A percentile compares a stretch with the other conserved stretches of the same genome.
These are phyloP conservation scores for Lepeophtheirus salmonis DNA, from an alignment of 1,140 invertebrate species.

Conservation along the genomic window DNA sequence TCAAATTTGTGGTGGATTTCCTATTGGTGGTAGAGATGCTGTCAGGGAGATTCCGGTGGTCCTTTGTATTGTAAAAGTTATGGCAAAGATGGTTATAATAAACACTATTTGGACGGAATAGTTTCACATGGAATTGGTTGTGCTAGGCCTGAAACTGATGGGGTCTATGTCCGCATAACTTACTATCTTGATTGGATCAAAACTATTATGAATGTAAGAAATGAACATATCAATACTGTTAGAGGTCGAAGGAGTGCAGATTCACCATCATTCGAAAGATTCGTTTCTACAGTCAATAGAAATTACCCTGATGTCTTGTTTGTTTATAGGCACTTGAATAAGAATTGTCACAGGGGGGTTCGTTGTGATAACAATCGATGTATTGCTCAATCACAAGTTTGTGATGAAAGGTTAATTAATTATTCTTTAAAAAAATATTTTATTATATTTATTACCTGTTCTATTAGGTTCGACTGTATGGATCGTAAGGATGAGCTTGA, in stretches of 20 bases:
- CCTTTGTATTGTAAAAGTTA: constrained; percentile 50
- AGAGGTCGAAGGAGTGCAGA: not conserved
- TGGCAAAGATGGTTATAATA: constrained; percentile 38
- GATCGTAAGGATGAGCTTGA: not conserved
- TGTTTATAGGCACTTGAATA: not conserved
- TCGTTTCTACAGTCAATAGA: not conserved
- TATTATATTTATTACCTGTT: too few relatives aligned
- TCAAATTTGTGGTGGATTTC: constrained; percentile 7
- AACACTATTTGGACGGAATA: constrained; percentile 50
- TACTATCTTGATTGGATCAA: constrained; percentile 49
- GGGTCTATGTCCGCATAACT: constrained; percentile 56
- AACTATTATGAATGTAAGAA: not conserved
- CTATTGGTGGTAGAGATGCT: constrained; percentile 4
- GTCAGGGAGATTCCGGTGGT: constrained; percentile 50
- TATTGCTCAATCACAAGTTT: not conserved
- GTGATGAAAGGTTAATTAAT: not conserved
- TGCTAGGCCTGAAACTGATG: constrained; percentile 47
- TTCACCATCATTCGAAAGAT: not conserved
- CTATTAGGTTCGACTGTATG: not conserved
- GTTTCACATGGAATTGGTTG: constrained; percentile 68
- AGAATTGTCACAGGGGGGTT: not conserved
- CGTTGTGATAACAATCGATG: constrained; percentile 4
- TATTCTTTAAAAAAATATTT: too few relatives aligned
- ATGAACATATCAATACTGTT: not conserved
- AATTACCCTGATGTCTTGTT: not conserved